Evolutionary conservation across 2,797 vertebrate species (phyloP).

Genomic region (Emydoidea blandingii): DNA sequence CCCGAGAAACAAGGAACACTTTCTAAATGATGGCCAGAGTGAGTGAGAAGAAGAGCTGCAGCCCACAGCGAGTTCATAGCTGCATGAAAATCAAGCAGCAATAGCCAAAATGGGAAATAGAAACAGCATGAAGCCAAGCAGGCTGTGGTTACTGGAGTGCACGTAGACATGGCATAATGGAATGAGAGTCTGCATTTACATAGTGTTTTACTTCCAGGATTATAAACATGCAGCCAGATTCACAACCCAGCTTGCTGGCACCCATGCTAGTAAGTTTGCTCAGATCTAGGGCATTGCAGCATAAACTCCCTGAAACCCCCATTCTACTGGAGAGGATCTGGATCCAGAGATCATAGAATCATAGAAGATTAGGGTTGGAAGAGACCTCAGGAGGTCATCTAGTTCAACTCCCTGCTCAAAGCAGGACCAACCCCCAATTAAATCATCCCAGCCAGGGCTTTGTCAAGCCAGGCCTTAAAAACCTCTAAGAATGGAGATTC

Average conservation of each 20-base stretch:
- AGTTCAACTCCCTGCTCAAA: no score
- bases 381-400: no score
- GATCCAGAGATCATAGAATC: not conserved
- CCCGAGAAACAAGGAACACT: not conserved
- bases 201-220: no score
- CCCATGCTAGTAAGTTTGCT: no score
- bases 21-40: not conserved
- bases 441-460: no score
- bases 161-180: not conserved
- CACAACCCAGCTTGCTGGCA: no score
- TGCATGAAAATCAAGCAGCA: not conserved
- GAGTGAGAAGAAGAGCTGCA: not conserved
- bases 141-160: not conserved
- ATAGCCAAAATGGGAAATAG: not conserved
- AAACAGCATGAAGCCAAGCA: rapidly evolving
- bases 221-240: no score
- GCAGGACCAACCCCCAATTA: no score
- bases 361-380: no score
- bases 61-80: not conserved
- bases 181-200: not conserved
- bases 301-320: not conserved
- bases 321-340: not conserved
- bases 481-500: no score
- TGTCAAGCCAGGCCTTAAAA: no score
- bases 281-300: not conserved